Evolutionary conservation across 2,113 vertebrate genomes (phyloP).

Genomic region (Formicarius rufipectus): DNA sequence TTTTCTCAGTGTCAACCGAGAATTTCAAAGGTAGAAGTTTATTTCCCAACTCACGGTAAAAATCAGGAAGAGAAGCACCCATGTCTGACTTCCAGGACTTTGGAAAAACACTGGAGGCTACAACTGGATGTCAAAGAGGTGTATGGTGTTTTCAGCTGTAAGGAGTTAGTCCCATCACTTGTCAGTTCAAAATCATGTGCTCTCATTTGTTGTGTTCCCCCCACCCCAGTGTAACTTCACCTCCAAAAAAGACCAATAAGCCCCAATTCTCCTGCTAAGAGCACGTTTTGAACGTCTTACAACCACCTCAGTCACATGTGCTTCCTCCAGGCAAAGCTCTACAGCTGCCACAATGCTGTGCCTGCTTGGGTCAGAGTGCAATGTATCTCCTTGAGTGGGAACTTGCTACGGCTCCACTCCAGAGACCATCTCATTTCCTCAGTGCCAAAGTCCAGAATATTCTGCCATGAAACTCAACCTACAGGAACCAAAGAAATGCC

Average conservation of each 20-base stretch:
- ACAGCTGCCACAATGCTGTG: rapidly evolving
- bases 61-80: background rate
- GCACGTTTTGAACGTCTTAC: background rate
- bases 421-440: background rate
- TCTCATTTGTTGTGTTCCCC: too few relatives aligned
- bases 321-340: background rate
- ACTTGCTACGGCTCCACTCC: background rate
- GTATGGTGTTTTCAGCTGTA: background rate
- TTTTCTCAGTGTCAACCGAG: background rate
- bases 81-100: rapidly evolving
- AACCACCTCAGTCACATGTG: background rate
- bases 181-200: background rate
- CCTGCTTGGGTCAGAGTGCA: background rate
- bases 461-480: background rate
- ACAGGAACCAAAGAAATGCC: background rate
- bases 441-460: background rate
- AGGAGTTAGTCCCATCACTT: background rate
- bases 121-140: background rate
- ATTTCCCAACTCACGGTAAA: background rate
- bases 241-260: background rate
- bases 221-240: rapidly evolving
- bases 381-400: rapidly evolving
- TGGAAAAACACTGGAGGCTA: background rate
- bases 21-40: background rate
- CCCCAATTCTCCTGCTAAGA: background rate